Evolutionary conservation across 1,140 invertebrate genomes (phyloP).

Genomic region (Dolichoris vasculosae): DNA sequence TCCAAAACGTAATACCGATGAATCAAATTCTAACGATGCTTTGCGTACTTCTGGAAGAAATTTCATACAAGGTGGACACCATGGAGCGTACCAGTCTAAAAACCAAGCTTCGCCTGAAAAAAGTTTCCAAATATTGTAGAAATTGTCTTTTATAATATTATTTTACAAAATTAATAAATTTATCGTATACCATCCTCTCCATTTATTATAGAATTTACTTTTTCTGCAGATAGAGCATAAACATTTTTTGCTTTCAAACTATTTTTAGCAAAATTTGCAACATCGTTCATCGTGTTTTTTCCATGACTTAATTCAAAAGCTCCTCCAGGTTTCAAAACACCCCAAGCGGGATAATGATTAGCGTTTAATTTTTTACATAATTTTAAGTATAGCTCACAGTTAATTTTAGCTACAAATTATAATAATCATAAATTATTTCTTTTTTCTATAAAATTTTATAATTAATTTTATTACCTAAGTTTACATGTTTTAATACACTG

Average conservation of each 20-base stretch:
- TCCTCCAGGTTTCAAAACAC: slow-evolving; percentile 81
- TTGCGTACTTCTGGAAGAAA: slow-evolving; percentile 84
- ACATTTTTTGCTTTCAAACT: slow-evolving; percentile 79
- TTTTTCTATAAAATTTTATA: not conserved
- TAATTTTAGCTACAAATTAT: slow-evolving; percentile 73
- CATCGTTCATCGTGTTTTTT: slow-evolving; percentile 78
- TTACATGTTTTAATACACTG: slow-evolving; percentile 76
- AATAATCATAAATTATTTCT: not conserved
- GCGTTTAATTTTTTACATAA: slow-evolving; percentile 77
- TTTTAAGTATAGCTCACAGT: slow-evolving; percentile 76
- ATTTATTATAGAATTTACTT: slow-evolving; percentile 76
- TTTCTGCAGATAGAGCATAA: slow-evolving; percentile 78
- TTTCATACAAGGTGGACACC: slow-evolving; percentile 88
- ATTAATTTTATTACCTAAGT: slow-evolving; percentile 72
- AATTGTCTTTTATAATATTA: not conserved
- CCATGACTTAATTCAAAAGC: slow-evolving; percentile 85
- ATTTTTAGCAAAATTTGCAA: slow-evolving; percentile 82
- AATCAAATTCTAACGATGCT: slow-evolving; percentile 77
- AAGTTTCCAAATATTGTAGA: not conserved
- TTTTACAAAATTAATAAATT: slow-evolving; percentile 18
- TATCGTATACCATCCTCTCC: slow-evolving; percentile 64
- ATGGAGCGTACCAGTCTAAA: slow-evolving; percentile 88
- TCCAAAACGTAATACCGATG: slow-evolving; percentile 79
- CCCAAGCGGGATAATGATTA: slow-evolving; percentile 81
- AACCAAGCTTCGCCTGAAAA: slow-evolving; percentile 77